Evolutionary conservation across 2,113 vertebrate species (phyloP).

Genomic region (Calcarius ornatus): DNA sequence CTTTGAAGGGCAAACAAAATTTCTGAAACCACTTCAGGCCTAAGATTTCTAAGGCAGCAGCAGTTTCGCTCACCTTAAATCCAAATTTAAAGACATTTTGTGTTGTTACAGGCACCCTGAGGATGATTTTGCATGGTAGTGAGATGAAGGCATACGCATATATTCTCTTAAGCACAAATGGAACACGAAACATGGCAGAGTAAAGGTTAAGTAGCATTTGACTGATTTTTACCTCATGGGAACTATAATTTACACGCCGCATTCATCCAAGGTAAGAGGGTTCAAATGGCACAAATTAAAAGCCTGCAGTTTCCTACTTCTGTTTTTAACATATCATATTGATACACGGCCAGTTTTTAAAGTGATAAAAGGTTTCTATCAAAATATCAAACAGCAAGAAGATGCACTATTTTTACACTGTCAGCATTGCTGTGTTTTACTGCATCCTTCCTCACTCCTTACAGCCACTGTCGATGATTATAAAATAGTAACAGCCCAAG

Average conservation of each 20-base stretch:
- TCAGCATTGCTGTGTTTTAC: constrained; percentile 55
- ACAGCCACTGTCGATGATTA: background rate
- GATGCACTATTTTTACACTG: constrained; percentile 27
- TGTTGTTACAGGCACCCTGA: background rate
- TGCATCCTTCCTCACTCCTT: constrained; percentile 22
- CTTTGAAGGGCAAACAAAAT: background rate
- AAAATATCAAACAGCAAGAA: constrained; percentile 47
- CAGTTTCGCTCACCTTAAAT: background rate
- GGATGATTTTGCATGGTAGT: background rate
- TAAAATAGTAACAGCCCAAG: constrained; percentile 2
- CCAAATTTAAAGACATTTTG: background rate
- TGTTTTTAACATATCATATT: constrained; percentile 45
- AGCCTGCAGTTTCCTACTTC: constrained; percentile 50
- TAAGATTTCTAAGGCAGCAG: background rate
- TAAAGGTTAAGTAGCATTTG: constrained; percentile 56
- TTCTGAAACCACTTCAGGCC: background rate
- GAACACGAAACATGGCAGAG: constrained; percentile 40
- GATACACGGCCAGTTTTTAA: constrained; percentile 52
- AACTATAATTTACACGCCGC: constrained; percentile 41
- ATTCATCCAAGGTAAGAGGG: constrained; percentile 59
- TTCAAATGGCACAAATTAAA: constrained; percentile 67
- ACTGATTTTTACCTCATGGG: constrained; percentile 60
- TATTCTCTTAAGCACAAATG: constrained; percentile 37
- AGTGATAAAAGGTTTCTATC: constrained; percentile 58
- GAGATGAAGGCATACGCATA: background rate